phyloP scores from a whole-genome alignment of 2,797 vertebrate genomes.

The Galago senegalensis region DNA sequence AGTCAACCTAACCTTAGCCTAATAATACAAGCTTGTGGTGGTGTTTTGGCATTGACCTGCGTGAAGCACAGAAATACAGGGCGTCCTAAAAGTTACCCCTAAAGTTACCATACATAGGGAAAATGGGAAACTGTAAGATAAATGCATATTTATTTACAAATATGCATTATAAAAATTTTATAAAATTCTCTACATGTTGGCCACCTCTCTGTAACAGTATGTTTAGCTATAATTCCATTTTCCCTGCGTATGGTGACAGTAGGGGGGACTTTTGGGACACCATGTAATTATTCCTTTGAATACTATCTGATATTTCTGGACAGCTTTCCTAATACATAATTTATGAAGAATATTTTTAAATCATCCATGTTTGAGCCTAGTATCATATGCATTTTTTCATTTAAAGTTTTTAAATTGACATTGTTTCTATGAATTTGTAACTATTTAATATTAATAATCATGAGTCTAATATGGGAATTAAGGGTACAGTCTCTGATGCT shows the following conservation, averaged over 20 bases:
- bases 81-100: too few species aligned
- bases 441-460: background rate
- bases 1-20: background rate
- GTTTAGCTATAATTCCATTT: too few species aligned
- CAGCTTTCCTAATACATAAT: background rate
- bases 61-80: background rate
- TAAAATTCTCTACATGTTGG: too few species aligned
- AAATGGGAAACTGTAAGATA: too few species aligned
- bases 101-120: too few species aligned
- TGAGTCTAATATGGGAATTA: background rate
- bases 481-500: background rate
- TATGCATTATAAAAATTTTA: too few species aligned
- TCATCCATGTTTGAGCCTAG: background rate
- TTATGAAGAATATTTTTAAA: background rate
- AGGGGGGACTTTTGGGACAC: too few species aligned
- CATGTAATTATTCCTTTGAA: background rate
- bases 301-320: background rate
- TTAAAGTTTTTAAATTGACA: background rate
- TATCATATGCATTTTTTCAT: background rate
- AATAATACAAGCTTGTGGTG: background rate
- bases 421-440: constrained; percentile 32
- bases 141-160: too few species aligned
- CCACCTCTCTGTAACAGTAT: too few species aligned
- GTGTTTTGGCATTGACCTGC: too few species aligned
- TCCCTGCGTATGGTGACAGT: too few species aligned